A percentile compares a stretch with the other conserved stretches of the same genome.
Evolutionary conservation across 92 coral and sea anemone species (phyloP).

Genomic region (Heteractis magnifica): DNA sequence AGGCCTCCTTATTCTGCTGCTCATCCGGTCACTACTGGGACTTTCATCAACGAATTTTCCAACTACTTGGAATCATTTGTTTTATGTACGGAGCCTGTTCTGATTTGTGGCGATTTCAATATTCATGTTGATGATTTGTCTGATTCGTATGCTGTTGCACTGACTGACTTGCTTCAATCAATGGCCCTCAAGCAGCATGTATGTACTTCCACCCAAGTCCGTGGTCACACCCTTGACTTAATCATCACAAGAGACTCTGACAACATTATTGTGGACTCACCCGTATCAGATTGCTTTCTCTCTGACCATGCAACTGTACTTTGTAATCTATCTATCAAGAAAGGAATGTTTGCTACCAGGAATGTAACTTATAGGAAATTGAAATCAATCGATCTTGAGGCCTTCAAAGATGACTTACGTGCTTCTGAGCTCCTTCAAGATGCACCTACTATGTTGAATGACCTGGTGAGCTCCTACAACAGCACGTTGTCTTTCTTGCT

Average conservation of each 20-base stretch:
- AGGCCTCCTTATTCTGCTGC: conserved; percentile 44
- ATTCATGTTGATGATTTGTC: not conserved
- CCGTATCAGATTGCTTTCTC: not conserved
- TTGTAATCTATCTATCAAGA: conserved; percentile 14
- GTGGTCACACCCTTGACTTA: conserved; percentile 23
- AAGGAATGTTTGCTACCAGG: not conserved
- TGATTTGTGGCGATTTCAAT: conserved; percentile 40
- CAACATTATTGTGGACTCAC: conserved; percentile 1
- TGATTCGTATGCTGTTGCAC: not conserved
- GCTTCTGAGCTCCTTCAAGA: conserved; percentile 20
- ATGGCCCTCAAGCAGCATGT: conserved; percentile 34
- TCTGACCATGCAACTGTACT: conserved; percentile 23
- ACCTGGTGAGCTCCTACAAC: conserved; percentile 7
- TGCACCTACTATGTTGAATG: conserved; percentile 16
- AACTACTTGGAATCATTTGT: conserved; percentile 49
- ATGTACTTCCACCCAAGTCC: conserved; percentile 24
- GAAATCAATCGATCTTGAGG: conserved; percentile 7
- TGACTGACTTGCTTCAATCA: conserved; percentile 2
- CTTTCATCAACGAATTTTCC: conserved; percentile 48
- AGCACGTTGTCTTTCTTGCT: conserved; percentile 10
- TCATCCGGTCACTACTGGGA: conserved; percentile 30
- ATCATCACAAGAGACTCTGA: conserved; percentile 31
- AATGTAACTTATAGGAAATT: not conserved
- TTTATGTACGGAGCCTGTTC: conserved; percentile 40
- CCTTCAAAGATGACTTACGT: conserved; percentile 16